A percentile compares a stretch with the other conserved stretches of the same genome.
Evolutionary conservation across 2,113 vertebrate species (phyloP).

Genomic region (Rhipidura dahli): DNA sequence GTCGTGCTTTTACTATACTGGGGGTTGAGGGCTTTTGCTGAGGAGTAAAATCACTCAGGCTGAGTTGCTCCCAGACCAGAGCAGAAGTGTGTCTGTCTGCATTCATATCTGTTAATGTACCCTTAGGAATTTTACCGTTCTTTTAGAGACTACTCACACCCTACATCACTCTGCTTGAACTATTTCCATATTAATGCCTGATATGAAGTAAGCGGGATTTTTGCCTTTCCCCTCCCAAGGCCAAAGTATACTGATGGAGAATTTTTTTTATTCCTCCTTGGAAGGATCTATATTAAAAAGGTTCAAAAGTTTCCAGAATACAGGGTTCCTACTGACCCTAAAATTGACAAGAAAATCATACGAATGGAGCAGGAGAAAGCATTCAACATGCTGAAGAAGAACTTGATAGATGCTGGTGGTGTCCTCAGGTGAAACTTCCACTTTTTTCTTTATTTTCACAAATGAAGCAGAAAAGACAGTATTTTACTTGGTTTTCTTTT

Average conservation of each 20-base stretch:
- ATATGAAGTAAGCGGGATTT: background rate
- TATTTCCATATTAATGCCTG: background rate
- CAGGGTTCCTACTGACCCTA: conserved; percentile 82
- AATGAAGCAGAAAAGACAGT: background rate
- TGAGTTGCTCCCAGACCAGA: background rate
- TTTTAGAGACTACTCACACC: background rate
- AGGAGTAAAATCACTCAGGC: background rate
- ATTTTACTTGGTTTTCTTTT: background rate
- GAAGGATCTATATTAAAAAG: conserved; percentile 88
- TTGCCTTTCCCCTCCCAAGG: background rate
- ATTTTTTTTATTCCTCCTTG: background rate
- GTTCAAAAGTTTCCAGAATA: conserved; percentile 85
- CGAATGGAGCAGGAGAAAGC: conserved; percentile 86
- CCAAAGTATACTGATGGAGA: background rate
- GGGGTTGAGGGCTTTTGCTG: background rate
- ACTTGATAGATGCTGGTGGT: conserved; percentile 78
- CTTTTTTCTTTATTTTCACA: conserved; percentile 10
- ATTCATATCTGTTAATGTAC: background rate
- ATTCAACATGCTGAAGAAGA: conserved; percentile 84
- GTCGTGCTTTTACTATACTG: background rate
- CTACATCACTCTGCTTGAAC: background rate
- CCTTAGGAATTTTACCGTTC: background rate
- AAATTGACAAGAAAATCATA: conserved; percentile 86
- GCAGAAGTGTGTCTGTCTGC: background rate
- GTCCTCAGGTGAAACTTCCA: conserved; percentile 76